Evolutionary conservation across 2,888 invertebrate species (phyloP).

Genomic region (Xanthorhoe designata): DNA sequence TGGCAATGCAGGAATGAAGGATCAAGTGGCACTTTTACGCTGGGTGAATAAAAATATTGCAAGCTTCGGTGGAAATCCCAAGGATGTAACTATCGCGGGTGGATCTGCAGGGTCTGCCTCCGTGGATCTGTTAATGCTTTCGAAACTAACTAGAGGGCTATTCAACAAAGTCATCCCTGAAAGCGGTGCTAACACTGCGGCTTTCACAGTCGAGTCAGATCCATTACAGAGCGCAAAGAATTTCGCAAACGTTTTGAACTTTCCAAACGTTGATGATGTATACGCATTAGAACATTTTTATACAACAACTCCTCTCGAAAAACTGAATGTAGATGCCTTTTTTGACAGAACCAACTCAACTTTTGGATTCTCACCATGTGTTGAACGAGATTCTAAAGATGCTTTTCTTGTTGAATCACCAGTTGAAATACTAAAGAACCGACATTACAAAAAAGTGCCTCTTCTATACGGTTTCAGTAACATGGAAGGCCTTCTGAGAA

Average conservation of each 20-base stretch:
- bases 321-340: constrained; percentile 30
- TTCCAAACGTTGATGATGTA: constrained; percentile 52
- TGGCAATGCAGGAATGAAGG: constrained; percentile 62
- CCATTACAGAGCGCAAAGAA: constrained; percentile 55
- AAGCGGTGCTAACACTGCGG: constrained; percentile 51
- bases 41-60: constrained; percentile 61
- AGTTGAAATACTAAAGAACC: constrained; percentile 53
- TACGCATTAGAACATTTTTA: constrained; percentile 59
- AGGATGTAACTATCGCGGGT: constrained; percentile 57
- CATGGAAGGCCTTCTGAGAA: constrained; percentile 54
- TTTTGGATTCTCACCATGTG: constrained; percentile 50
- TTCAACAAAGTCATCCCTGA: constrained; percentile 58
- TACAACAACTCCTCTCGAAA: constrained; percentile 49
- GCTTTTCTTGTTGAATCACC: constrained; percentile 55
- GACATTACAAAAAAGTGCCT: constrained; percentile 56
- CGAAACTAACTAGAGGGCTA: constrained; percentile 51
- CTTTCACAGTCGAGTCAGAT: constrained; percentile 52
- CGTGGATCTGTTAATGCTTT: constrained; percentile 53
- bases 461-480: constrained; percentile 59
- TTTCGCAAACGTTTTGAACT: constrained; percentile 49
- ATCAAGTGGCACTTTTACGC: constrained; percentile 54
- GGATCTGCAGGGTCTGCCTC: constrained; percentile 54
- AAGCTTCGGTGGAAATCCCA: constrained; percentile 57
- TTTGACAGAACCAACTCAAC: constrained; percentile 41
- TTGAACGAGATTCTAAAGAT: constrained; percentile 44